phyloP scores from a whole-genome alignment of 2,888 invertebrate genomes.

The Plemyria rubiginata region DNA sequence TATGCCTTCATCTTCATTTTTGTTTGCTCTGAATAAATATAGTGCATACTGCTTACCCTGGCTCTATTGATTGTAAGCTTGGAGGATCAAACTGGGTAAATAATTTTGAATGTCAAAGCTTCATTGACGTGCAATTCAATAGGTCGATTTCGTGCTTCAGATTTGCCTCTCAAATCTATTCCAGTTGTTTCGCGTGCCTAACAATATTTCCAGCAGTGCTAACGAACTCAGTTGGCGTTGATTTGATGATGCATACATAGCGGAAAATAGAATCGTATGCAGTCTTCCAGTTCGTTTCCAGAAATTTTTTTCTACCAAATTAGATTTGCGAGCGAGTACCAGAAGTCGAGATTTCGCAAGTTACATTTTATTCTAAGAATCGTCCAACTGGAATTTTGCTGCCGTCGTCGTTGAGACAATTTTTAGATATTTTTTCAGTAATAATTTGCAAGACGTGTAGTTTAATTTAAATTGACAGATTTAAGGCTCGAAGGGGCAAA shows the following conservation, averaged over 20 bases:
- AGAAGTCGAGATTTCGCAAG: conserved; percentile 33
- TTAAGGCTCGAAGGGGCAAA: conserved; percentile 12
- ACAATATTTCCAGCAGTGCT: conserved; percentile 34
- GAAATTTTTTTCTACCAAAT: conserved; percentile 39
- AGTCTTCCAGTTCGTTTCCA: conserved; percentile 39
- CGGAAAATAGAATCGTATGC: conserved; percentile 45
- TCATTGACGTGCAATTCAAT: conserved; percentile 27
- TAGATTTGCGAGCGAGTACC: conserved; percentile 38
- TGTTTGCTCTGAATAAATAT: background rate
- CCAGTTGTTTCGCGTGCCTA: conserved; percentile 26
- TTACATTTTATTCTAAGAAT: conserved; percentile 27
- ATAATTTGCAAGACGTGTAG: conserved; percentile 17
- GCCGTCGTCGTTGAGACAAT: conserved; percentile 5
- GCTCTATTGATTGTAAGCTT: background rate
- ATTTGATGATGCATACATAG: conserved; percentile 42
- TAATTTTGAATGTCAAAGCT: conserved; percentile 26
- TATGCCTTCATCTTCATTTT: background rate
- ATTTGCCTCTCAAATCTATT: conserved; percentile 18
- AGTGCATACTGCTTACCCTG: background rate
- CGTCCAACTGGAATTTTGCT: conserved; percentile 19
- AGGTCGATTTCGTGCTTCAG: conserved; percentile 34
- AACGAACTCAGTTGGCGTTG: conserved; percentile 45
- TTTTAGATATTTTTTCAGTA: conserved; percentile 14
- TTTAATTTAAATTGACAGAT: conserved; percentile 22
- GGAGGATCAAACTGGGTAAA: conserved; percentile 11